phyloP scores from a whole-genome alignment of 2,113 vertebrate genomes.

The Grammomys surdaster region DNA sequence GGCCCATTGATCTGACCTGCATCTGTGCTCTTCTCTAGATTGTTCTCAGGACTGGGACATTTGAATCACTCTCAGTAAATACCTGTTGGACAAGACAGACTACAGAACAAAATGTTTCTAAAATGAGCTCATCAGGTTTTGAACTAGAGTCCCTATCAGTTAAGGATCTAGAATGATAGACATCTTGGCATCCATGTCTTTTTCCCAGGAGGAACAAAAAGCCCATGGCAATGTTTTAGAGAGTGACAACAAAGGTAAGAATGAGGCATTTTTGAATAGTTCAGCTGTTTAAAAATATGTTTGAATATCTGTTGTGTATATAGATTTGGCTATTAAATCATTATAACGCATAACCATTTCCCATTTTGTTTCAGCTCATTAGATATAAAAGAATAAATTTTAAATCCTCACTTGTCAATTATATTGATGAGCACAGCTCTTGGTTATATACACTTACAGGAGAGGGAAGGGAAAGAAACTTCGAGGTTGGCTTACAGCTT shows the following conservation, averaged over 20 bases:
- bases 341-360: slow-evolving; percentile 31
- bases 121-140: slow-evolving; percentile 55
- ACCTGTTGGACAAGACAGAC: not conserved
- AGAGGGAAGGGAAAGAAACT: not conserved
- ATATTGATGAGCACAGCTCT: slow-evolving; percentile 41
- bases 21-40: slow-evolving; percentile 78
- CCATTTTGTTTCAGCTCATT: not conserved
- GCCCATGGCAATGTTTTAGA: not conserved
- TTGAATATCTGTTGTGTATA: not conserved
- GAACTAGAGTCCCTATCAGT: slow-evolving; percentile 42
- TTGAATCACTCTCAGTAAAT: slow-evolving; percentile 65
- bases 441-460: not conserved
- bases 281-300: not conserved
- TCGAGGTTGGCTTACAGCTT: not conserved
- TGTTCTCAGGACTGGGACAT: slow-evolving; percentile 51
- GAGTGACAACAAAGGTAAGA: not conserved
- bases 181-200: not conserved
- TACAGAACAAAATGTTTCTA: slow-evolving; percentile 58
- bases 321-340: not conserved
- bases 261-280: not conserved
- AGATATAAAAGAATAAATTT: not conserved
- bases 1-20: slow-evolving; percentile 62
- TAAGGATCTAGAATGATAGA: not conserved
- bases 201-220: not conserved
- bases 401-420: slow-evolving; percentile 27